phyloP scores from a whole-genome alignment of 2,113 vertebrate genomes.

The Sardina pilchardus region DNA sequence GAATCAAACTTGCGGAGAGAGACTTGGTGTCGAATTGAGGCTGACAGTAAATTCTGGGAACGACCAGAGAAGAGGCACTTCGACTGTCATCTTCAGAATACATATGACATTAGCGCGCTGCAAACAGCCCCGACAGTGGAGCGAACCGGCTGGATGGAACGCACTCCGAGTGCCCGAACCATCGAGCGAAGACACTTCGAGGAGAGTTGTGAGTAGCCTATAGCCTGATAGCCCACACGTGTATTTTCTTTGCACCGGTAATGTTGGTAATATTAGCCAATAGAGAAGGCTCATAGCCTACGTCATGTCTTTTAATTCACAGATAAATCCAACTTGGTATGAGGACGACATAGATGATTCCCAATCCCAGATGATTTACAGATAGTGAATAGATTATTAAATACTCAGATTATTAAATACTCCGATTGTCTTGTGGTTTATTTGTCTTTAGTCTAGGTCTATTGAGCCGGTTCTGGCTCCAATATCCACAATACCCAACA shows the following conservation, averaged over 20 bases:
- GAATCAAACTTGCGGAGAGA: conserved; percentile 71
- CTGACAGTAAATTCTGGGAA: conserved; percentile 56
- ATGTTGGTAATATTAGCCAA: background rate
- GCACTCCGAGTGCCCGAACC: conserved; percentile 49
- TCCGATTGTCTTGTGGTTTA: background rate
- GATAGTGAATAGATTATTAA: background rate
- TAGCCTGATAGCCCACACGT: background rate
- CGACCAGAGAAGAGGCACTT: conserved; percentile 74
- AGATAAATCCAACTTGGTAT: background rate
- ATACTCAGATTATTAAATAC: background rate
- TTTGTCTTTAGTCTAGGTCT: background rate
- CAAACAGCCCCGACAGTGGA: conserved; percentile 26
- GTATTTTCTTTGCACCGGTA: background rate
- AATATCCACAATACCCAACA: no score
- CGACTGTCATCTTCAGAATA: conserved; percentile 55
- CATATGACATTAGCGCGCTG: conserved; percentile 41
- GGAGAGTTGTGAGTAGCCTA: conserved; percentile 62
- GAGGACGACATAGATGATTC: background rate
- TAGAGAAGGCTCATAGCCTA: background rate
- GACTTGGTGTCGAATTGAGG: conserved; percentile 75
- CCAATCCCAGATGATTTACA: background rate
- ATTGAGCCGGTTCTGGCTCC: background rate
- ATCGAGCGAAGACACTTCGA: conserved; percentile 63
- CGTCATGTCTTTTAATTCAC: background rate
- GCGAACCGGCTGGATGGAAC: conserved; percentile 48